A percentile compares a stretch with the other conserved stretches of the same genome.
These are phyloP conservation scores for Zaprionus africanus DNA, from an alignment of 1,140 invertebrate species.

Conservation along the genomic window DNA sequence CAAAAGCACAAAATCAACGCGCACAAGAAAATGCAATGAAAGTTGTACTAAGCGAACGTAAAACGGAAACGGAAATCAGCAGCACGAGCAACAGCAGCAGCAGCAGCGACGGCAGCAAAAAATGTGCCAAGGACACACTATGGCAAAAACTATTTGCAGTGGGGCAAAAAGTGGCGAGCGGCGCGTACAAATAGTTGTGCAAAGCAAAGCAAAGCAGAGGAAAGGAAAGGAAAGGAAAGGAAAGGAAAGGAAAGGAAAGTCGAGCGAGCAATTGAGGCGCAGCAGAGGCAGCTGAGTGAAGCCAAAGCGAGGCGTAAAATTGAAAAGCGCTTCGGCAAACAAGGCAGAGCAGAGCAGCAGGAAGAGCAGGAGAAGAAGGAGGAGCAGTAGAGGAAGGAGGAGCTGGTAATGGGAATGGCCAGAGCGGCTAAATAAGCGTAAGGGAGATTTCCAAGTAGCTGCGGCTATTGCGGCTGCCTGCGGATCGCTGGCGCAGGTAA, in stretches of 20 bases:
- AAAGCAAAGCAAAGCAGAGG: slow-evolving; percentile 43
- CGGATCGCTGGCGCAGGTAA: slow-evolving; percentile 1
- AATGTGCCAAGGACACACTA: slow-evolving; percentile 82
- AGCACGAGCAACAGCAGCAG: slow-evolving; percentile 50
- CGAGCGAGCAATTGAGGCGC: slow-evolving; percentile 60
- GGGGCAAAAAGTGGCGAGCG: slow-evolving; percentile 27
- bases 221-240: slow-evolving; percentile 38
- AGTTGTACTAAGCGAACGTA: slow-evolving; percentile 80
- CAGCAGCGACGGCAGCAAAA: slow-evolving; percentile 39
- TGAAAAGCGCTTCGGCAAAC: slow-evolving; percentile 79
- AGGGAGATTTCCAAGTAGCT: slow-evolving; percentile 46
- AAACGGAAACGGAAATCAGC: slow-evolving; percentile 83
- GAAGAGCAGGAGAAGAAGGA: not conserved
- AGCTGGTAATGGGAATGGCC: slow-evolving; percentile 23
- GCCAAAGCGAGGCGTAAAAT: slow-evolving; percentile 80
- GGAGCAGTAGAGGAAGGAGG: slow-evolving; percentile 18
- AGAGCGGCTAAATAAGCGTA: slow-evolving; percentile 61
- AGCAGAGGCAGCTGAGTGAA: slow-evolving; percentile 51
- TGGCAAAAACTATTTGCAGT: slow-evolving; percentile 69
- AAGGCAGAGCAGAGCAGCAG: slow-evolving; percentile 36
- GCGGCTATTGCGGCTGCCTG: slow-evolving; percentile 8
- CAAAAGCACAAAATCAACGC: slow-evolving; percentile 77
- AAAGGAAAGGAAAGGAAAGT: slow-evolving; percentile 35
- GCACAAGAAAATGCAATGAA: slow-evolving; percentile 81
- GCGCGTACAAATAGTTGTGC: slow-evolving; percentile 40